A percentile compares a stretch with the other conserved stretches of the same genome.
Evolutionary conservation across 2,797 vertebrate genomes (phyloP).

Genomic region (Rousettus madagascariensis): DNA sequence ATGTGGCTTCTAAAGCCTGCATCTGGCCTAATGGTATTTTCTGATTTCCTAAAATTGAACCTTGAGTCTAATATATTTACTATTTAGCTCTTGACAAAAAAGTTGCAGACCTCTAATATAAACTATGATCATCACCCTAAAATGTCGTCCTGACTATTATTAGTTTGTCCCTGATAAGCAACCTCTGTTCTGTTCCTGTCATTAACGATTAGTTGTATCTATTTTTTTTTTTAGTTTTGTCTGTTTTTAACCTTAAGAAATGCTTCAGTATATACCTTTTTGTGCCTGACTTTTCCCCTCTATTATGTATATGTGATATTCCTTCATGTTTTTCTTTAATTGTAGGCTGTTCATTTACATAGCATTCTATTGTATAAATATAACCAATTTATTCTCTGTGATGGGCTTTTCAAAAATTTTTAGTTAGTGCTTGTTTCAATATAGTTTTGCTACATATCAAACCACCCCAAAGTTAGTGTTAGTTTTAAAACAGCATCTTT

Average conservation of each 20-base stretch:
- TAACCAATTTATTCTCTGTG: background rate
- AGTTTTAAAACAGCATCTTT: background rate
- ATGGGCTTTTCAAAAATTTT: background rate
- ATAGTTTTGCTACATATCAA: background rate
- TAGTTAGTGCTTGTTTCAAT: background rate
- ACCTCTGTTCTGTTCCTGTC: too few species aligned
- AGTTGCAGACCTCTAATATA: background rate
- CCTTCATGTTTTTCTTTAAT: background rate
- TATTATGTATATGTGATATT: background rate
- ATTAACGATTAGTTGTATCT: background rate
- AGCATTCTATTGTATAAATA: background rate
- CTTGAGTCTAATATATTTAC: background rate
- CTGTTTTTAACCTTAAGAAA: background rate
- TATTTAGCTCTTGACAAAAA: background rate
- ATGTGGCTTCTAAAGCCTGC: background rate
- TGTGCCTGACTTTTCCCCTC: background rate
- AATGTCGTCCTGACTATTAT: background rate
- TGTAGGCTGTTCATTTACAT: background rate
- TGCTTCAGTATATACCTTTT: background rate
- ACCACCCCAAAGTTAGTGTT: background rate
- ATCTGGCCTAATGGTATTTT: background rate
- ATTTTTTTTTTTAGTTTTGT: background rate
- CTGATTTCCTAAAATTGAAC: background rate
- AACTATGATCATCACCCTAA: background rate
- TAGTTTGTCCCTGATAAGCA: background rate